Base-by-base conservation (phyloP, 2,888 invertebrate genomes). In the Phortica magna region DNA sequence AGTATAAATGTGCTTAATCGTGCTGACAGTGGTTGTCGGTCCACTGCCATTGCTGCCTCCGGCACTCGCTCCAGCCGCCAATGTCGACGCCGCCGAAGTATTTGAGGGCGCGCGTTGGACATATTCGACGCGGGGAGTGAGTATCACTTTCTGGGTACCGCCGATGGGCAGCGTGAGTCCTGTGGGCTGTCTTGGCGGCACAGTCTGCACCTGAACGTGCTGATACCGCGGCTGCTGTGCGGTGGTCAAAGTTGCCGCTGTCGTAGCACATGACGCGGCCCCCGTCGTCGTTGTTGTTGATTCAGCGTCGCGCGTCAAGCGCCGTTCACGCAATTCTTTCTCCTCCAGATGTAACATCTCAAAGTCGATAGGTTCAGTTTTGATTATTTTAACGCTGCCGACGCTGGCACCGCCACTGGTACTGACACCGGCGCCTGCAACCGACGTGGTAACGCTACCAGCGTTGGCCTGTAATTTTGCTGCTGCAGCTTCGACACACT, bases 321-420 rank as follows among this genome's bases (percentile, higher is more conserved):
- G 70, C 12, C 73, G 81, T 42, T 84, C 81, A 22, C 80, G 77
- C 59, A 81, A 39, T 64, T 85, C 83, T 19, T 82, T 82, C 75
- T 89, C 85, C 70, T 89, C 86, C 75, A 88, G 55, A 65, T 90
- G 88, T 79, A 90, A 73, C 89, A 90, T 87, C 79, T 91, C 91
- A 73, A 88, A 89, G 78, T 92, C 91, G 14, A 91, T 87, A 55
- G 91, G 91, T 80, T 92, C 91, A 43, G 89, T 88, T 84, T 91
- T 92, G 48, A 92, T 91, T 43, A 89, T 79, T 77, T 91, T 88
- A 71, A 82, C 76, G 77, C 78, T 1, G 79, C 67, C 0, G 79
- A 74, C 14, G 77, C 78, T 0, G 83, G 72, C 4, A 81, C 79
- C 7, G 79, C 78, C 3, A 82, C 83, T 2, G 82, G 10, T 59